Percentiles rank a stretch among this genome's conserved stretches.
Evolutionary conservation across 1,140 invertebrate genomes (phyloP).

Genomic region (Leptinotarsa defecta): DNA sequence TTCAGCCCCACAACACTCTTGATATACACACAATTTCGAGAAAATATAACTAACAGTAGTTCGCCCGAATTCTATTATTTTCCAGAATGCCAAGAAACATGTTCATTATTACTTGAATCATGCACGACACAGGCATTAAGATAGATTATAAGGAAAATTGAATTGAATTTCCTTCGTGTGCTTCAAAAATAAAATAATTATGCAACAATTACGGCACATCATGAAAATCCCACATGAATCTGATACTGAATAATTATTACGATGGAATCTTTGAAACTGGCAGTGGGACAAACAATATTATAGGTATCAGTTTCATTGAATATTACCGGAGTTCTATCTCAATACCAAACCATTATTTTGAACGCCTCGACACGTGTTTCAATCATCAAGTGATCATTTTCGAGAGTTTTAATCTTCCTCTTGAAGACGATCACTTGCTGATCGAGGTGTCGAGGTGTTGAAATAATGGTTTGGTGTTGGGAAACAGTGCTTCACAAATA

Average conservation of each 20-base stretch:
- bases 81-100: not conserved
- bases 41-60: not conserved
- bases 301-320: slow-evolving; percentile 17
- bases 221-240: slow-evolving; percentile 22
- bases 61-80: not conserved
- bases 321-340: no score
- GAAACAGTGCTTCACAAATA: not conserved
- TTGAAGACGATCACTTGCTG: no score
- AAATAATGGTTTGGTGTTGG: no score
- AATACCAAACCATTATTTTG: no score
- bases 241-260: not conserved
- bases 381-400: no score
- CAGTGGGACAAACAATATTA: slow-evolving; percentile 28
- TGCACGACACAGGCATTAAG: not conserved
- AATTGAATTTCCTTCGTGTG: slow-evolving; percentile 26
- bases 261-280: slow-evolving; percentile 21
- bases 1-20: slow-evolving; percentile 22
- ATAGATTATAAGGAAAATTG: not conserved
- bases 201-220: slow-evolving; percentile 37
- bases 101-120: not conserved
- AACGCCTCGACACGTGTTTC: no score
- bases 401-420: no score
- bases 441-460: no score
- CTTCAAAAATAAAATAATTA: not conserved
- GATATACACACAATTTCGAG: not conserved